Conservation (phyloP, 2,797 vertebrate species). For the Darevskia mixta region DNA sequence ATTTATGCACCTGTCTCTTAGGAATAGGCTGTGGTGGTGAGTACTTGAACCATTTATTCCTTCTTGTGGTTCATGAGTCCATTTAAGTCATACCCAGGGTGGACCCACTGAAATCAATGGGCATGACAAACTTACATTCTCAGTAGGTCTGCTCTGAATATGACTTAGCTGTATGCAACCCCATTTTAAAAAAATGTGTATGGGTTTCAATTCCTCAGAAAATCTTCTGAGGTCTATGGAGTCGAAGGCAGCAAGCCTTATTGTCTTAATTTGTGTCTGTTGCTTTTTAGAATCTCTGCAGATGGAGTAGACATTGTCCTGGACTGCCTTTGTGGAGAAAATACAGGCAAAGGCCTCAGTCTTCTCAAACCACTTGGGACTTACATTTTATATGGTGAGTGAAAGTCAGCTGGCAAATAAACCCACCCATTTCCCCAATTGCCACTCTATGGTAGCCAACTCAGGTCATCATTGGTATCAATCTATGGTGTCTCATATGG, state of each 20-base stretch:
- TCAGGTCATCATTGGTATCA: neutral
- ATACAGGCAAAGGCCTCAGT: slow-evolving; percentile 94
- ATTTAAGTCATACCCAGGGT: too few relatives aligned
- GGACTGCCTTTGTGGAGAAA: slow-evolving; percentile 97
- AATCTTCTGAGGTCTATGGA: neutral
- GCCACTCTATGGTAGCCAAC: neutral
- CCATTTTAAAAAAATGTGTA: too few relatives aligned
- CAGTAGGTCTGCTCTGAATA: too few relatives aligned
- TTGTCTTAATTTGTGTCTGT: slow-evolving; percentile 11
- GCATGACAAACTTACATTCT: too few relatives aligned
- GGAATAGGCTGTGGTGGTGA: neutral
- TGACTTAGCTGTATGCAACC: too few relatives aligned
- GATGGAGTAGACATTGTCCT: slow-evolving; percentile 97
- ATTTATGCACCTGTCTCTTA: neutral
- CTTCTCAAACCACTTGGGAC: slow-evolving; percentile 96
- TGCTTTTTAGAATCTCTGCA: slow-evolving; percentile 87
- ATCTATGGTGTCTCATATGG: neutral
- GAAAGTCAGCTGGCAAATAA: neutral
- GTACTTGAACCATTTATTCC: neutral
- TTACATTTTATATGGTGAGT: slow-evolving; percentile 96
- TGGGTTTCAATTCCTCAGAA: neutral
- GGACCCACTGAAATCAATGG: too few relatives aligned
- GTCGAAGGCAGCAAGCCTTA: neutral
- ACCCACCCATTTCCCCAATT: neutral
- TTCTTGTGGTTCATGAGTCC: neutral